Conservation (phyloP, 2,113 vertebrate genomes). For the Urocolius indicus region DNA sequence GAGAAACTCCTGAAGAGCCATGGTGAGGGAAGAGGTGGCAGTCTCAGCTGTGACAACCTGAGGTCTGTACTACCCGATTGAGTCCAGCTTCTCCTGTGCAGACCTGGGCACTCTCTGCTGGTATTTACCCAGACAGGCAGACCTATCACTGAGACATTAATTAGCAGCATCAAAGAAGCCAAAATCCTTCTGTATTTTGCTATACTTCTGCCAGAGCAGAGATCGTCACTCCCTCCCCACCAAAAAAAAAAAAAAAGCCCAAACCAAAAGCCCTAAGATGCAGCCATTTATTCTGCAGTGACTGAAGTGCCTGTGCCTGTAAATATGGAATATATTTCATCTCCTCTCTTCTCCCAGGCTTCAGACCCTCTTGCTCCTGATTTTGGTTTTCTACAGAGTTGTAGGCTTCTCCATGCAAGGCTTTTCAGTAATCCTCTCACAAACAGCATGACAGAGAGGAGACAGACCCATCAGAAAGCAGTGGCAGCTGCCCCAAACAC, state of each 20-base stretch:
- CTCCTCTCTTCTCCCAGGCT: background rate
- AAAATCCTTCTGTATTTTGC: background rate
- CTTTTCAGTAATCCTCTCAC: background rate
- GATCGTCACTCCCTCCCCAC: no score
- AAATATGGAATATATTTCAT: background rate
- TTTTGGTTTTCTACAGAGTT: background rate
- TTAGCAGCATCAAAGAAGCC: background rate
- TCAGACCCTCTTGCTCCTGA: background rate
- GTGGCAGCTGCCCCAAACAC: background rate
- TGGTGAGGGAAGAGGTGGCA: fast-evolving
- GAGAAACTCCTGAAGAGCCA: fast-evolving
- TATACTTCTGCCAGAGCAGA: background rate
- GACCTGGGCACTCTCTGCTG: background rate
- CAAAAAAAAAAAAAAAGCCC: background rate
- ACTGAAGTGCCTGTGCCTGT: background rate
- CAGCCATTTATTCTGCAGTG: background rate
- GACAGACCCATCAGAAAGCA: background rate
- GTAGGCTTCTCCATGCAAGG: background rate
- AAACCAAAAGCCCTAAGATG: background rate
- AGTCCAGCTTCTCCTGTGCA: fast-evolving
- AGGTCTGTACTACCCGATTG: fast-evolving
- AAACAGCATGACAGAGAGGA: background rate
- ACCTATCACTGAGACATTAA: no score
- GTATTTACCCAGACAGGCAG: no score
- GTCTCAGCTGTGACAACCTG: fast-evolving